Evolutionary conservation across 1,140 invertebrate genomes (phyloP).

Genomic region (Mycetomoellerius zeteki): DNA sequence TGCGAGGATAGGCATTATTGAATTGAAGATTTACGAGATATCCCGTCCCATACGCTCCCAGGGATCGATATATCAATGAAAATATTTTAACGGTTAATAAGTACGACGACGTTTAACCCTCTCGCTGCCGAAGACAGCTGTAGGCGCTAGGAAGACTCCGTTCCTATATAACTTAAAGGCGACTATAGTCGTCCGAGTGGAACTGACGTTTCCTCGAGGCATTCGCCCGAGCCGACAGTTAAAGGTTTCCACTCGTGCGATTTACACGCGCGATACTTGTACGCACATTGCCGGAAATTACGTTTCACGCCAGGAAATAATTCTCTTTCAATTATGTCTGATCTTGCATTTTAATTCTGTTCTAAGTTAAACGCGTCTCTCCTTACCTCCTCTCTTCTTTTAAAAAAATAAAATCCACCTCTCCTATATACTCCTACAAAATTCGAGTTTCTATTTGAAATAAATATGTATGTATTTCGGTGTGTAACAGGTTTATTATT

Average conservation of each 20-base stretch:
- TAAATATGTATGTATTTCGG: background rate
- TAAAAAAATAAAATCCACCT: background rate
- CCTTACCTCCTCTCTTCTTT: background rate
- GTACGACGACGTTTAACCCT: conserved; percentile 48
- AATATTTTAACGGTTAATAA: conserved; percentile 53
- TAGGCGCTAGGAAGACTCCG: conserved; percentile 21
- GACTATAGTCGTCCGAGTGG: conserved; percentile 51
- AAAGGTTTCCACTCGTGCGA: conserved; percentile 38
- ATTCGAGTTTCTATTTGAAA: background rate
- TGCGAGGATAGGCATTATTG: conserved; percentile 13
- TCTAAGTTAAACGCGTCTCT: background rate
- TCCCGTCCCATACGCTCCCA: background rate
- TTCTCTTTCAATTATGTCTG: conserved; percentile 15
- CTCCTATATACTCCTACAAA: background rate
- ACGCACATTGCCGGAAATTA: conserved; percentile 48
- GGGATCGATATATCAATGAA: conserved; percentile 40
- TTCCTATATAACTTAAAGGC: conserved; percentile 51
- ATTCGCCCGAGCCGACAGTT: conserved; percentile 42
- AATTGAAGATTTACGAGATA: conserved; percentile 33
- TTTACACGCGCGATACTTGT: conserved; percentile 28
- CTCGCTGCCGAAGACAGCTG: conserved; percentile 37
- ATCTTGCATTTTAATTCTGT: background rate
- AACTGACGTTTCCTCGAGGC: conserved; percentile 55
- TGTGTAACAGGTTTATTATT: background rate
- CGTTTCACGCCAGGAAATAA: conserved; percentile 23